Base-by-base conservation (phyloP, 2,113 vertebrate genomes). In the Amphiprion percula region DNA sequence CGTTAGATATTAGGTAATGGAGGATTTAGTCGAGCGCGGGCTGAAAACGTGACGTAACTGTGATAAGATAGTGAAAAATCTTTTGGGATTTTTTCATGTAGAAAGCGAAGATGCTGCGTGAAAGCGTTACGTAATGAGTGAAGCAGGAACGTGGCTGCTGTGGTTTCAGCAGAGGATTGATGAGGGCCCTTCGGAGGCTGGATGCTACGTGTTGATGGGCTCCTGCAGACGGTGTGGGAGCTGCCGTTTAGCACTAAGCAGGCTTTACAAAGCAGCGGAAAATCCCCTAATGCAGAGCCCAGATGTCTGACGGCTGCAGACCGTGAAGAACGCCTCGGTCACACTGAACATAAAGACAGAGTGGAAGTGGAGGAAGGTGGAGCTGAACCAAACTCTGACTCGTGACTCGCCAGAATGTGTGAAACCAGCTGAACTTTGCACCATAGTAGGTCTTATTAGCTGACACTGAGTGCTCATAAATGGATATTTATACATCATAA, bases 231-330 rank as follows among this genome's bases (percentile, higher is more conserved):
- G 37, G 68, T 53, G 63, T 80, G 77, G 49, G 83, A 77, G 85
- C 85, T 90, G 80, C 79, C 76, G 86, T 87, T 89, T 81, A 84
- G 73, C 77, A 46, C 55, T 84, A 64, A 90, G 77, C 80, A 70
- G 83, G 80, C 75, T 82, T 92, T 84, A 85, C 79, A 80, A 84
- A 87, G 85, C 87, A 78, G 87, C 68, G 80, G 87, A 91, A 87
- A 91, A 90, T 85, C 81, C 87, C 78, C 82, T 85, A 74, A 93
- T 80, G 78, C 63, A 76, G 76, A 78, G 81, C 28, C 80, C 90
- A 92, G 91, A 91, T 91, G 91, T 89, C 67, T 56, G 80, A 71
- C 0, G 68, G 47, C 86, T 58, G 68, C 61, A 54, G 81, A 80
- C n/a, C n/a, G 55, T 71, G 74, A 80, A 77, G 64, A 78, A 84